These are phyloP conservation scores for Enteromius argenteus DNA, from an alignment of 2,797 vertebrate genomes.

Conservation along the genomic window DNA sequence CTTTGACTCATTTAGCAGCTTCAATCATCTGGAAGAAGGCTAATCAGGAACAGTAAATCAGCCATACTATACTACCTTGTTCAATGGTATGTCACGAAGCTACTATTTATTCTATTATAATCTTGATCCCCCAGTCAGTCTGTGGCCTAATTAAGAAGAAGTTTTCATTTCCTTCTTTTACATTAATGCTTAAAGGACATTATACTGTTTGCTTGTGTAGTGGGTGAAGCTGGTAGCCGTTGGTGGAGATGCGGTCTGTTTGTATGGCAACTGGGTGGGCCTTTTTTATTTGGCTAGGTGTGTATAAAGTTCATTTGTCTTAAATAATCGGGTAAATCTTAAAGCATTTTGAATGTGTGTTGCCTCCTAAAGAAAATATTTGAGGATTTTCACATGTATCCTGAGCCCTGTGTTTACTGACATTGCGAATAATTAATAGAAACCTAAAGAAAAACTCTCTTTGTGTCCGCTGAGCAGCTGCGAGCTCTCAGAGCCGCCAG, in stretches of 20 bases:
- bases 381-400: constrained; percentile 2
- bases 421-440: constrained; percentile 66
- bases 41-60: constrained; percentile 11
- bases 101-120: background rate
- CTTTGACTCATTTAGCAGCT: constrained; percentile 49
- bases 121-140: background rate
- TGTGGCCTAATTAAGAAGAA: constrained; percentile 26
- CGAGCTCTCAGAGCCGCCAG: constrained; percentile 72
- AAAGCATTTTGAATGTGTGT: background rate
- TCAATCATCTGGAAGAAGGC: constrained; percentile 30
- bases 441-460: constrained; percentile 74
- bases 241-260: constrained; percentile 24
- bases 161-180: background rate
- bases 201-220: background rate
- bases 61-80: background rate
- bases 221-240: constrained; percentile 27
- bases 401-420: constrained; percentile 70
- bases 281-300: constrained; percentile 57
- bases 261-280: constrained; percentile 57
- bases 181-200: background rate
- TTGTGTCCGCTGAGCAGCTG: constrained; percentile 72
- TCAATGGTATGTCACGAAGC: constrained; percentile 7
- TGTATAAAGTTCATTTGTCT: background rate
- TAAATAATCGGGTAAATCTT: background rate
- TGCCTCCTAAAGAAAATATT: background rate